Evolutionary conservation across 2,888 invertebrate genomes (phyloP).

Genomic region (Parapristionchus giblindavisi): DNA sequence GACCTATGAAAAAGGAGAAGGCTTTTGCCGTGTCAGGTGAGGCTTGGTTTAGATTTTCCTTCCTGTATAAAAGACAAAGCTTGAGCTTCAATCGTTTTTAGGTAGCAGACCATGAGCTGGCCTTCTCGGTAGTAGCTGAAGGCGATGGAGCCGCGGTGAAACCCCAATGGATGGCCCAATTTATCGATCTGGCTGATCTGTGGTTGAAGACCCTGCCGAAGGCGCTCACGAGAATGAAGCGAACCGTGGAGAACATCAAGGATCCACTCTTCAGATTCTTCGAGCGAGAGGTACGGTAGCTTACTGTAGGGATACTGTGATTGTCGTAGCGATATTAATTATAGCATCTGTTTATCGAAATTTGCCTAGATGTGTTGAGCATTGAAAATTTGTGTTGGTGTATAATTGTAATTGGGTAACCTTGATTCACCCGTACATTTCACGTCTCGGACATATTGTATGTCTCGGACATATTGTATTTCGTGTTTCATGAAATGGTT

Average conservation of each 20-base stretch:
- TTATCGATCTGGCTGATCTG: constrained; percentile 88
- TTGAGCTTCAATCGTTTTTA: constrained; percentile 36
- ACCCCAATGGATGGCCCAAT: constrained; percentile 96
- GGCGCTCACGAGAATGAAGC: constrained; percentile 78
- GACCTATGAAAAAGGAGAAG: too few species aligned
- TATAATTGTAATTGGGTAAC: too few species aligned
- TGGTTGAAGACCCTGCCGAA: constrained; percentile 90
- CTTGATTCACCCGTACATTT: too few species aligned
- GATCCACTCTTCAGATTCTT: constrained; percentile 94
- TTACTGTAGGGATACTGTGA: too few species aligned
- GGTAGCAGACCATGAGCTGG: constrained; percentile 74
- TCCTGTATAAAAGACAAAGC: too few species aligned
- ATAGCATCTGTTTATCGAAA: background rate
- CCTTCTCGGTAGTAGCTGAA: constrained; percentile 64
- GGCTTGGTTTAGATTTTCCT: too few species aligned
- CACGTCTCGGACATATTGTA: too few species aligned
- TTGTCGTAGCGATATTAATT: background rate
- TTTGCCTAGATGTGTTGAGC: background rate
- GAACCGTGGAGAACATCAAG: constrained; percentile 97
- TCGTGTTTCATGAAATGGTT: too few species aligned
- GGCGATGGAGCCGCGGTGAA: constrained; percentile 58
- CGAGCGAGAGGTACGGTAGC: constrained; percentile 81
- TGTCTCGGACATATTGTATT: too few species aligned
- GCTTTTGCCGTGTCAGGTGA: too few species aligned
- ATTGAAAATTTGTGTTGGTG: too few species aligned